A percentile compares a stretch with the other conserved stretches of the same genome.
These are phyloP conservation scores for Torymus auratus DNA, from an alignment of 2,888 invertebrate species.

Conservation along the genomic window DNA sequence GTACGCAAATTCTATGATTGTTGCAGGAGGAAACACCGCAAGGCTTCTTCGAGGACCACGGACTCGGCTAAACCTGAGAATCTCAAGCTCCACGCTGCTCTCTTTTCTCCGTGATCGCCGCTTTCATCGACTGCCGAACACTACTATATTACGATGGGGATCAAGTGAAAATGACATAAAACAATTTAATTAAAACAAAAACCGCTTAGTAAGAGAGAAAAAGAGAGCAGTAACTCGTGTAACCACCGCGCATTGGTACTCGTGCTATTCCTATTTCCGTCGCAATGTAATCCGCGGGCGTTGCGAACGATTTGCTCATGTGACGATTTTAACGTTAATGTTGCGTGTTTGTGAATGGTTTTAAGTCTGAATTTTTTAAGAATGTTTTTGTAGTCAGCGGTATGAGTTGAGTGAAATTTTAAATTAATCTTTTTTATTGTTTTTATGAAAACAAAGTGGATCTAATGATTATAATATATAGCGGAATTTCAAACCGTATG, in stretches of 20 bases:
- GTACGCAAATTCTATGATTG: conserved; percentile 74
- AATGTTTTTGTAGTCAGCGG: no score
- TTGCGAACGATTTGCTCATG: conserved; percentile 21
- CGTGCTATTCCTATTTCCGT: conserved; percentile 7
- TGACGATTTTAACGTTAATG: neutral
- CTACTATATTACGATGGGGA: conserved; percentile 3
- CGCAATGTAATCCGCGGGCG: conserved; percentile 12
- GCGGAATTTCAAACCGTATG: no score
- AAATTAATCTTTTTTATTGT: no score
- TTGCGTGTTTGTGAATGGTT: neutral
- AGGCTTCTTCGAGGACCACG: conserved; percentile 99
- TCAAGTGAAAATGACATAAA: conserved; percentile 10
- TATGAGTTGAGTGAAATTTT: no score
- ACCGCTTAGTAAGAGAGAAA: neutral
- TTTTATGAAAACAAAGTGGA: no score
- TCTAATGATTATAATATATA: no score
- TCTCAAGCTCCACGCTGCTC: conserved; percentile 6
- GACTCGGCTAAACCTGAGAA: conserved; percentile 80
- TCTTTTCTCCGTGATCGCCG: conserved; percentile 12
- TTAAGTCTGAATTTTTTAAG: neutral
- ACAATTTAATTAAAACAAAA: neutral
- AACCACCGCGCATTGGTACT: conserved; percentile 15
- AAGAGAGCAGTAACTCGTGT: conserved; percentile 28
- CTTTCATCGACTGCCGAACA: conserved; percentile 23
- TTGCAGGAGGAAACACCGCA: conserved; percentile 99